Base-by-base conservation (phyloP, 2,797 vertebrate species). In the Gambelia wislizenii region DNA sequence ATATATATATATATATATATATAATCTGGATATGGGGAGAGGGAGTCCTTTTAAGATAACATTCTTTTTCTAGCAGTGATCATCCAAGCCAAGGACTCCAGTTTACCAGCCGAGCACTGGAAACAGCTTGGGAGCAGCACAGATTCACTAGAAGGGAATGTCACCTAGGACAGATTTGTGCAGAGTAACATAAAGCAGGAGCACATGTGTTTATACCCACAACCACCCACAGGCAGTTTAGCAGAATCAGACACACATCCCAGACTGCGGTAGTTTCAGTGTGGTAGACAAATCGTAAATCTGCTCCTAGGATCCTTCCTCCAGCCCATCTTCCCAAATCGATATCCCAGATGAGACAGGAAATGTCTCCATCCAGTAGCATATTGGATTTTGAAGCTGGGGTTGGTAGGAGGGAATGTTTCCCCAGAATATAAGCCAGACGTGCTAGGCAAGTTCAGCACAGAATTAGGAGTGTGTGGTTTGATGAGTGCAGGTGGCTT, bases 271-370 rank as follows among this genome's bases (percentile, higher is more conserved):
- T 25, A 49, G 52, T 70, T 84, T 67, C 78, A 89, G 27, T 12
- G 13, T 1, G 0, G 12, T 59, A 39, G n/a, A 72, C 82, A 22
- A 64, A 47, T 47, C 16, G 3, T 0, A 2, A 52, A 49, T 85
- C 20, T 77, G 75, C 36, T 54, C 59, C 2, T 76, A 54, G 0
- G 25, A 42, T 1, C 30, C 20, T 36, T 8, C 86, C 13, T 42
- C 5, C 5, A 30, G 33, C 67, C 77, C 79, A 27, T 18, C 0
- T 22, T 44, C 56, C 69, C 59, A 69, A 47, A 49, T 1, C 42
- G 30, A 72, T 54, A 75, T 82, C 49, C 86, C 86, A 85, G 59
- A 82, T 85, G 86, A 84, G 49, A 33, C 30, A 74, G 44, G 39
- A 79, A 84, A 91, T 25, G 44, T 67, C 82, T 85, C 49, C 47